Evolutionary conservation across 2,888 invertebrate genomes (phyloP).

Genomic region (Cerastoderma edule): DNA sequence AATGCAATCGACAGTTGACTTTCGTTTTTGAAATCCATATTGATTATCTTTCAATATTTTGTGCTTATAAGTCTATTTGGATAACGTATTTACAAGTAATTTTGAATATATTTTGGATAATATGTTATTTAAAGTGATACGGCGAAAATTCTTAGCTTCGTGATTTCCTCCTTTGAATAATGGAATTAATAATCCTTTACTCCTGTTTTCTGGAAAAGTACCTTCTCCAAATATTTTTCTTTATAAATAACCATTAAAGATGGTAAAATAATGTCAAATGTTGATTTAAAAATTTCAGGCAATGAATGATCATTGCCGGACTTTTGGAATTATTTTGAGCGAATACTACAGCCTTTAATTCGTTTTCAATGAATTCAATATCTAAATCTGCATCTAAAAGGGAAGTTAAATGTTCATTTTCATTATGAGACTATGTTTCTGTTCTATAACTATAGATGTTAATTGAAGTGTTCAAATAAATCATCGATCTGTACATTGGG

Average conservation of each 20-base stretch:
- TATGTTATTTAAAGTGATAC: constrained; percentile 12
- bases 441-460: background rate
- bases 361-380: background rate
- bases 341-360: constrained; percentile 2
- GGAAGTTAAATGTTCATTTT: background rate
- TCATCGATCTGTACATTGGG: background rate
- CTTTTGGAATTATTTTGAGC: constrained; percentile 14
- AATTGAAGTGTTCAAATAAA: constrained; percentile 5
- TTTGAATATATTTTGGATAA: constrained; percentile 11
- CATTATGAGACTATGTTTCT: background rate
- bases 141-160: background rate
- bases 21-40: constrained; percentile 7
- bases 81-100: constrained; percentile 2
- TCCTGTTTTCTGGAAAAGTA: background rate
- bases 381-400: background rate
- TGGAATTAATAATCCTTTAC: constrained; percentile 3
- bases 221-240: constrained; percentile 12
- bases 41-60: background rate
- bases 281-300: constrained; percentile 19
- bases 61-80: background rate
- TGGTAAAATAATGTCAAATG: constrained; percentile 13
- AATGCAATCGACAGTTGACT: constrained; percentile 4
- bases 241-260: constrained; percentile 13
- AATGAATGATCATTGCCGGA: constrained; percentile 6
- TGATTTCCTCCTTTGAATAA: constrained; percentile 11